Base-by-base conservation (phyloP, 1,140 invertebrate species). In the Dryas iulia region DNA sequence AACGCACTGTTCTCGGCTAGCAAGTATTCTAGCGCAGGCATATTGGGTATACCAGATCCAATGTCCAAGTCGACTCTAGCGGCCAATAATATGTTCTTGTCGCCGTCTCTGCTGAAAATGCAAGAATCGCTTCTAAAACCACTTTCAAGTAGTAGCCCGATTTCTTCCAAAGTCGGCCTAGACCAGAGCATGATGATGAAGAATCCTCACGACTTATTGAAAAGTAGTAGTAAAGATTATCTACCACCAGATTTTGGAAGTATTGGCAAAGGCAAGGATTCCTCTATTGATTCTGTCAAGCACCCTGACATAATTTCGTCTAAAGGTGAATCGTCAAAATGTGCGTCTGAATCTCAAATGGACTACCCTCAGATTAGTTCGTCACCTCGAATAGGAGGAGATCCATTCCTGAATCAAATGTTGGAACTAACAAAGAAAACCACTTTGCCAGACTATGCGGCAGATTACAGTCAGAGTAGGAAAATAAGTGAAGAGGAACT, bases 71-170 rank as follows among this genome's bases (percentile, higher is more conserved):
- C 93, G n/a, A 95, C 94, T 26, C 83, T 95, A 69, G 94, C 94
- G 0, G 94, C 94, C 2, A 95, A 95, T 73, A 95, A 95, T 74
- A 94, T 95, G 94, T 95, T 95, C 56, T 87, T 95, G 72, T 94
- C 92, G 18, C 92, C 92, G 5, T 93, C 92, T 6, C 72, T 93
- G 24, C 77, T 93, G 21, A 93, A 93, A 82, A 93, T 93, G 92
- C 92, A 93, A 72, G 92, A 93, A 65, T 87, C 91, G 61, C 71
- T 93, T 11, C 77, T 93, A 65, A 93, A 92, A 78, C 92, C 92
- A 12, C 66, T 92, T 5, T 89, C 92, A 4, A 88, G 78, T 39
- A 92, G 88, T 53, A 90, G 89, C 79, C 86, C 92, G 0, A 88
- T 91, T 56, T 83, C 88, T 18, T 76, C 86, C 12, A 92, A 92